Base-by-base conservation (phyloP, 2,113 vertebrate species). In the Gnathonemus longibarbis region DNA sequence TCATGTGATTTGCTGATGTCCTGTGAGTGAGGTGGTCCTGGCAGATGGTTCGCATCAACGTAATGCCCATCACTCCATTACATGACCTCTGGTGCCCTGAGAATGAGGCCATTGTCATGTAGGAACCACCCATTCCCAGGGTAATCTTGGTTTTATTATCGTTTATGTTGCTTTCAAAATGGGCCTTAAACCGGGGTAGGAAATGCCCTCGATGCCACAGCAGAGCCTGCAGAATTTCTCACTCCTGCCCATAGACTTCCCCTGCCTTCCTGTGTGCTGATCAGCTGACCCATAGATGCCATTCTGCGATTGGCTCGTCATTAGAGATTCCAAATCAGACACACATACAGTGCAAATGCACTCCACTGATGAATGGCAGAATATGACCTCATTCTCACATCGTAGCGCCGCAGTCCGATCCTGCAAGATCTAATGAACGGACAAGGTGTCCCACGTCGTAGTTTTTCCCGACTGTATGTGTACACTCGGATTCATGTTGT, bases 371-470 rank as follows among this genome's bases (percentile, higher is more conserved):
- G 39, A 46, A 24, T 48, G 50, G 56, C 45, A n/a, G 88, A 50
- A 84, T 52, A 19, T 31, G n/a, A 83, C 49, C 35, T 42, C 10
- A 8, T 89, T 52, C 77, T 49, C 49, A 45, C 45, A 83, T 48
- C 31, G 89, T 88, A 92, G 39, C 50, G 15, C 56, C 24, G 1
- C 53, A 3, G 58, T 66, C 49, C 58, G 52, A 46, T 50, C 42
- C 50, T 62, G 87, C 74, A 84, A 83, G 31, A 42, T 85, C 89
- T 90, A 91, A 92, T 92, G 90, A 90, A 92, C 88, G 31, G 58
- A 84, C 48, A 10, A 52, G 90, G 87, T 45, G 80, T 90, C 92
- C 92, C 89, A 88, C 90, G 88, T 92, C 85, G 90, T 52, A 89
- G 70, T 31, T 91, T 89, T 84, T 80, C 90, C 89, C 49, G 62